Percentiles rank a stretch among this genome's conserved stretches.
These are phyloP conservation scores for Pseudochaenichthys georgianus DNA, from an alignment of 2,797 vertebrate species.

Conservation along the genomic window DNA sequence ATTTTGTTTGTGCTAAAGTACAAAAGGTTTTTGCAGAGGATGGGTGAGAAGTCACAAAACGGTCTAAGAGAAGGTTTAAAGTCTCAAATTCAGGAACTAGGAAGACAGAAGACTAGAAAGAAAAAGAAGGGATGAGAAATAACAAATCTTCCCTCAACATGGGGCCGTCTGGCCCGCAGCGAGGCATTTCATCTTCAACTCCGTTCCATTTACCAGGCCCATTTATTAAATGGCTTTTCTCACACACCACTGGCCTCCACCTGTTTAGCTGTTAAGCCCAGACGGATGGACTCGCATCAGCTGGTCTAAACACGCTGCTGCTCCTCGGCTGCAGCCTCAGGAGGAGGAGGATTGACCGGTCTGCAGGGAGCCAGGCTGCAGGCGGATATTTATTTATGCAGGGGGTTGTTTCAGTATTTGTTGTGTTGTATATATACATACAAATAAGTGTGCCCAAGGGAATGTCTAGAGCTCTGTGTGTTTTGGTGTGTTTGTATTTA, in stretches of 20 bases:
- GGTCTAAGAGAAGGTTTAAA: constrained; percentile 1
- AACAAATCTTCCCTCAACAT: constrained; percentile 66
- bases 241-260: constrained; percentile 79
- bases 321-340: constrained; percentile 22
- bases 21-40: neutral
- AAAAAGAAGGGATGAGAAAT: constrained; percentile 15
- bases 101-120: neutral
- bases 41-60: neutral
- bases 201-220: constrained; percentile 73
- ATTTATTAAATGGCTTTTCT: constrained; percentile 81
- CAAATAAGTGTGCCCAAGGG: neutral
- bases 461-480: neutral
- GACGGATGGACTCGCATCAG: constrained; percentile 63
- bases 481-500: neutral
- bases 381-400: constrained; percentile 25
- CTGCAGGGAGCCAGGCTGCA: constrained; percentile 18
- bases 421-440: constrained; percentile 18
- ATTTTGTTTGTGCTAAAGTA: neutral
- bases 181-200: constrained; percentile 69
- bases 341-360: constrained; percentile 33
- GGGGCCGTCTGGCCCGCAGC: constrained; percentile 61
- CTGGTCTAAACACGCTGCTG: constrained; percentile 48
- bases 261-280: constrained; percentile 70
- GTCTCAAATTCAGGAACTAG: constrained; percentile 1
- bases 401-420: constrained; percentile 12